Evolutionary conservation across 2,113 vertebrate species (phyloP).

Genomic region (Mus musculus): DNA sequence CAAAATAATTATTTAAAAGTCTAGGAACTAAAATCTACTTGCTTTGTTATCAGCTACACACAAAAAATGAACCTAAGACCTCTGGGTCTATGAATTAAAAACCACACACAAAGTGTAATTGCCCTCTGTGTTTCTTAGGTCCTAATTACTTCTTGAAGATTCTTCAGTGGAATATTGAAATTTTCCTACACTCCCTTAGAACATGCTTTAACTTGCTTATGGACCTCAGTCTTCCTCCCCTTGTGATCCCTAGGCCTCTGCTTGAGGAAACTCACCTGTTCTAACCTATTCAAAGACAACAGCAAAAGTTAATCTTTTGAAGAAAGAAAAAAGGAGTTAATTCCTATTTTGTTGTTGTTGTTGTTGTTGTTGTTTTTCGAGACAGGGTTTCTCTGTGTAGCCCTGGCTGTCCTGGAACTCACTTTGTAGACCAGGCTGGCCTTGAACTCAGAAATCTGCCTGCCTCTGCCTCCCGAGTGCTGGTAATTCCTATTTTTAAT

Average conservation of each 20-base stretch:
- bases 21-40: neutral
- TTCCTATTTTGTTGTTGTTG: neutral
- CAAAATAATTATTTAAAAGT: constrained; percentile 25
- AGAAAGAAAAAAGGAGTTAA: neutral
- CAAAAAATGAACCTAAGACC: neutral
- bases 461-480: too few species aligned
- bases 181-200: neutral
- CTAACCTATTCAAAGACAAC: neutral
- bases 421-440: too few species aligned
- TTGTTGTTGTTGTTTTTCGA: too few species aligned
- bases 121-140: neutral
- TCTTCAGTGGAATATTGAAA: neutral
- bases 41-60: constrained; percentile 3
- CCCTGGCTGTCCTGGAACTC: too few species aligned
- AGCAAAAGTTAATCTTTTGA: neutral
- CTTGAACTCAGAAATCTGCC: too few species aligned
- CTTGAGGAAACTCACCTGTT: neutral
- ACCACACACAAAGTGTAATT: neutral
- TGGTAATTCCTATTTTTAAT: neutral
- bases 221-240: neutral
- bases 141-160: neutral
- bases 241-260: neutral
- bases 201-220: neutral
- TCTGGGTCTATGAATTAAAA: neutral
- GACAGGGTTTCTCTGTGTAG: too few species aligned